Percentiles rank a stretch among this genome's conserved stretches.
These are phyloP conservation scores for Diglossa cyanea DNA, from an alignment of 2,797 vertebrate genomes.

Conservation along the genomic window DNA sequence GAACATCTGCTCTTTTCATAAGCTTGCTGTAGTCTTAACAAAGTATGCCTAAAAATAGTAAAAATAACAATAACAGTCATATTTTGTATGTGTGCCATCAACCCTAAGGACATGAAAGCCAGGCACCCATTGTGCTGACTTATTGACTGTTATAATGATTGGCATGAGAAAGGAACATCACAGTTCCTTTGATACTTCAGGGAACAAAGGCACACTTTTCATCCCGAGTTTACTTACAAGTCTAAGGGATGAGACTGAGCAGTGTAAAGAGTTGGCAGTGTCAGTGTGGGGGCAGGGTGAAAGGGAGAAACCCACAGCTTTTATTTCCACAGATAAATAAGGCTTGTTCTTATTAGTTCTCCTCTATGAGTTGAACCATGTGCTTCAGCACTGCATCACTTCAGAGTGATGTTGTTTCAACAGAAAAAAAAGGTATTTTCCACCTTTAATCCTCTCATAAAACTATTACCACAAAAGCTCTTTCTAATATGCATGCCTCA, in stretches of 20 bases:
- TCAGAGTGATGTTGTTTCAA: neutral
- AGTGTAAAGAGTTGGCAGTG: neutral
- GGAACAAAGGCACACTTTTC: slow-evolving; percentile 44
- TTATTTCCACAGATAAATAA: neutral
- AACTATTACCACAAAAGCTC: neutral
- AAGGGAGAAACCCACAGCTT: neutral
- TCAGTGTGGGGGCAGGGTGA: neutral
- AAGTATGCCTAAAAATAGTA: slow-evolving; percentile 48
- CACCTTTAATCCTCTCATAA: neutral
- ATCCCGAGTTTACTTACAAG: neutral
- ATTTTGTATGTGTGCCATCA: neutral
- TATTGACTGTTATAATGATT: slow-evolving; percentile 4
- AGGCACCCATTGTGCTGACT: neutral
- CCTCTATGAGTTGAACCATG: neutral
- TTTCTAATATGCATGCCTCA: neutral
- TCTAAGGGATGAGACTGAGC: neutral
- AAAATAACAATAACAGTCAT: slow-evolving; percentile 18
- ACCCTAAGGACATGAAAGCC: neutral
- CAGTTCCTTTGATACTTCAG: slow-evolving; percentile 37
- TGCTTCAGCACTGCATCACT: neutral
- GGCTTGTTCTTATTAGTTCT: neutral
- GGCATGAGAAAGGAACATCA: slow-evolving; percentile 13
- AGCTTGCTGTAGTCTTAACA: neutral
- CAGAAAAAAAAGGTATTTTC: neutral
- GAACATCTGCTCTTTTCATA: neutral